phyloP scores from a whole-genome alignment of 2,797 vertebrate genomes.

The Erpetoichthys calabaricus region DNA sequence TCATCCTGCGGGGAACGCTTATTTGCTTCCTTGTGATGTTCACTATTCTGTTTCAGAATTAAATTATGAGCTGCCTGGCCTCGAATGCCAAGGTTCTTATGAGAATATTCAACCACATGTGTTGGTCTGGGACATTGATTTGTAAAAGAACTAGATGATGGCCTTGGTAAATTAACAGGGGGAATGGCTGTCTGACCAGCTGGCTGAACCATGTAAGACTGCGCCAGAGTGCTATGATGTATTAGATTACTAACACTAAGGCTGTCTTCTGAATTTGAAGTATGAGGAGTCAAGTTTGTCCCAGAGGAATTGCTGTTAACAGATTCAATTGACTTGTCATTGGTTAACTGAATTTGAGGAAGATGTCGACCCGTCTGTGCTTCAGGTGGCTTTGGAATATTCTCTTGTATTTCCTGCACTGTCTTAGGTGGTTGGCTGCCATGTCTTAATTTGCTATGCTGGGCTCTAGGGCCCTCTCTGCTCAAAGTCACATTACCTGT shows the following conservation, averaged over 20 bases:
- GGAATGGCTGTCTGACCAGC: constrained; percentile 35
- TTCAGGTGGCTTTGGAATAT: constrained; percentile 40
- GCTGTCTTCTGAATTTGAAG: constrained; percentile 57
- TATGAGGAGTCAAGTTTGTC: constrained; percentile 49
- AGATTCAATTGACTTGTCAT: constrained; percentile 53
- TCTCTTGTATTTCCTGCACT: constrained; percentile 37
- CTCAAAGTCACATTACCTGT: constrained; percentile 27
- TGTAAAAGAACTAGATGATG: constrained; percentile 49
- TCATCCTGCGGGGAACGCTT: constrained; percentile 81
- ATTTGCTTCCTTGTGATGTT: constrained; percentile 74
- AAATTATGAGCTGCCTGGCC: constrained; percentile 54
- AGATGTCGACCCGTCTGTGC: constrained; percentile 40
- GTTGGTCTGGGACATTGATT: constrained; percentile 55
- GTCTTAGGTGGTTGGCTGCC: constrained; percentile 49
- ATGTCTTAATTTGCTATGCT: constrained; percentile 41
- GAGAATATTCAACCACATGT: constrained; percentile 64
- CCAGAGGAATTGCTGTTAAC: constrained; percentile 43
- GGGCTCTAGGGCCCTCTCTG: constrained; percentile 51
- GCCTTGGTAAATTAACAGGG: constrained; percentile 48
- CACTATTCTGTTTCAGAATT: constrained; percentile 46
- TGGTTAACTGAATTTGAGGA: constrained; percentile 35
- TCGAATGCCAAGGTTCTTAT: constrained; percentile 63
- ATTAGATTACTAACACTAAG: constrained; percentile 89
- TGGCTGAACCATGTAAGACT: constrained; percentile 52
- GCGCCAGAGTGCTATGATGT: constrained; percentile 58